Evolutionary conservation across 2,888 invertebrate genomes (phyloP).

Genomic region (Hyppa rectilinea): DNA sequence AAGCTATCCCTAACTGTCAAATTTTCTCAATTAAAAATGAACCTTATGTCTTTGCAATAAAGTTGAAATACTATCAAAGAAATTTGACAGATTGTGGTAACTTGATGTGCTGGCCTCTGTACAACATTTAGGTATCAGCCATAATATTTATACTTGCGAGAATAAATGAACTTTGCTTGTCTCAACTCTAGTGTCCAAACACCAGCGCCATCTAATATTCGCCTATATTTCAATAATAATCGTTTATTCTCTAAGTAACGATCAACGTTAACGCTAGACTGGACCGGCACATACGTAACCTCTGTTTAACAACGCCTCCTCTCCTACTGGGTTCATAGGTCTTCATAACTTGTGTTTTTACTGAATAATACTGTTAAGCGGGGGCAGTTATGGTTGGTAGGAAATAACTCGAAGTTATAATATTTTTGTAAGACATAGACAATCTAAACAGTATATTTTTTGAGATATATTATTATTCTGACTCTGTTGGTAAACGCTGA

Average conservation of each 20-base stretch:
- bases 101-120: too few species aligned
- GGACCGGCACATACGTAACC: conserved; percentile 60
- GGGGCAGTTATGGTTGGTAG: conserved; percentile 20
- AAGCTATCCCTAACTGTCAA: too few species aligned
- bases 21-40: too few species aligned
- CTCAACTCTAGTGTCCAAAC: conserved; percentile 41
- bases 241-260: conserved; percentile 50
- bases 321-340: conserved; percentile 19
- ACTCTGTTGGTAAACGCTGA: neutral
- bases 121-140: neutral
- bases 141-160: neutral
- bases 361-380: conserved; percentile 42
- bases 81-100: too few species aligned
- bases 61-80: too few species aligned
- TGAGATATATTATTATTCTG: neutral
- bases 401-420: neutral
- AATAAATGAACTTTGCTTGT: neutral
- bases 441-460: neutral
- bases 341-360: neutral
- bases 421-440: neutral
- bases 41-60: too few species aligned
- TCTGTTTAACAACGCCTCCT: conserved; percentile 25
- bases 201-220: conserved; percentile 48
- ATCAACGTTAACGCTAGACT: conserved; percentile 57
- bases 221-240: conserved; percentile 54